Conservation (phyloP, 2,797 vertebrate genomes). For the Darevskia mixta region DNA sequence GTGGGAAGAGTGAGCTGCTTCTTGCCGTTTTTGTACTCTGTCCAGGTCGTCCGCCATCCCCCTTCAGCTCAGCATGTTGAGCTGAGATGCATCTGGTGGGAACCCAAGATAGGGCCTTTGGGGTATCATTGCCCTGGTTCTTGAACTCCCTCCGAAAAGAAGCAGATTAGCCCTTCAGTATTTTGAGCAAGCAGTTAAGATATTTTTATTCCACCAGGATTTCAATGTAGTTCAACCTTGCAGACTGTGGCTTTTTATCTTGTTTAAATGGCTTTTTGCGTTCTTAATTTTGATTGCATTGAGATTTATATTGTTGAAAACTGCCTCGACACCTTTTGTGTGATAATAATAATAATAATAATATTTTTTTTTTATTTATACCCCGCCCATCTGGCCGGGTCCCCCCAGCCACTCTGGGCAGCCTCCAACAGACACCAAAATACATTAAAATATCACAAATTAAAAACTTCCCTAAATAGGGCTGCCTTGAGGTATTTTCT, state of each 20-base stretch:
- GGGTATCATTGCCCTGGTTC: background rate
- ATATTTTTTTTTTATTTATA: too few species aligned
- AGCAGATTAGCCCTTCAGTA: too few species aligned
- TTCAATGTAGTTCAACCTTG: background rate
- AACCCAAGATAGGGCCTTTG: background rate
- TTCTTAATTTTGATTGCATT: background rate
- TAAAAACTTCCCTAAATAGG: too few species aligned
- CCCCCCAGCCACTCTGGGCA: too few species aligned
- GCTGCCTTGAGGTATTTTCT: too few species aligned
- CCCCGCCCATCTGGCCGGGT: too few species aligned
- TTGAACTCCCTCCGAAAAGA: background rate
- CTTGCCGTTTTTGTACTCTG: accelerated
- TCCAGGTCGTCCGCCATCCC: background rate
- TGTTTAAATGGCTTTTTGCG: background rate
- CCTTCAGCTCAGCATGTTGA: too few species aligned
- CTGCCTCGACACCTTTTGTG: background rate
- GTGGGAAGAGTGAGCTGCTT: background rate
- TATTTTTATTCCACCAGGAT: background rate
- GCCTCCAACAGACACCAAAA: too few species aligned
- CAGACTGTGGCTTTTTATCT: background rate
- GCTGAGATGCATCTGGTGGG: background rate
- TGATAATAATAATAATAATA: too few species aligned
- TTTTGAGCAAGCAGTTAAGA: background rate
- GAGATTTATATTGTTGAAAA: background rate
- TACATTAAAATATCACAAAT: too few species aligned